Base-by-base conservation (phyloP, 2,797 vertebrate species). In the Lepilemur ruficaudatus region DNA sequence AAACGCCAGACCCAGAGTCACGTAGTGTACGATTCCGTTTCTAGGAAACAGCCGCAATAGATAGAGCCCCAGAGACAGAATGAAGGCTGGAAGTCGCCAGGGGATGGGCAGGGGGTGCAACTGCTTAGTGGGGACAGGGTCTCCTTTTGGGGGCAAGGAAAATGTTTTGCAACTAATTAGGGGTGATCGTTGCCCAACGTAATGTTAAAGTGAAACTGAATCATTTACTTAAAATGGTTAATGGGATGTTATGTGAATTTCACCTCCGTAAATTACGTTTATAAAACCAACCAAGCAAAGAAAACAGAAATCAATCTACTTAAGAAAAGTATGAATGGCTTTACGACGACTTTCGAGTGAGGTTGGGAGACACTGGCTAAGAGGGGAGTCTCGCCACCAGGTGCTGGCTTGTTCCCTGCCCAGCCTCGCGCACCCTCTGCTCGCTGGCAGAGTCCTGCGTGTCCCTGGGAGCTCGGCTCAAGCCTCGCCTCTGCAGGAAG, bases 251-350 rank as follows among this genome's bases (percentile, higher is more conserved):
- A 55, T 43, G 52, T 28, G 88, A 57, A 32, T 85, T 93, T 95
- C 38, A 78, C 88, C 70, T 78, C 75, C n/a, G 84, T 92, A 76
- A 93, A 76, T 94, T 32, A 63, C 61, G 84, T 90, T 88, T 69
- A 2, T 86, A 93, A 96, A 72, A 80, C 32, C 81, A 79, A 70
- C 38, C 41, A 83, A 89, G 59, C 57, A 59, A 82, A 69, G 15
- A 15, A 50, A 82, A 17, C 67, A 14, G 69, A 76, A 91, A 69
- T 57, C 87, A 89, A 23, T 81, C 73, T 48, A 50, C 55, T 55
- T 61, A 32, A 32, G 65, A 41, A 73, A 79, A 59, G 46, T 17
- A 22, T 2, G 46, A 38, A 15, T 57, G 59, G 38, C n/a, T 70
- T 82, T 79, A 55, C 78, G 90, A 55, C 0, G 11, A 23, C 78